Evolutionary conservation across 1,140 invertebrate species (phyloP), one percentile per base, ranked within the genome.

Genomic region (Callitettix versicolor): DNA sequence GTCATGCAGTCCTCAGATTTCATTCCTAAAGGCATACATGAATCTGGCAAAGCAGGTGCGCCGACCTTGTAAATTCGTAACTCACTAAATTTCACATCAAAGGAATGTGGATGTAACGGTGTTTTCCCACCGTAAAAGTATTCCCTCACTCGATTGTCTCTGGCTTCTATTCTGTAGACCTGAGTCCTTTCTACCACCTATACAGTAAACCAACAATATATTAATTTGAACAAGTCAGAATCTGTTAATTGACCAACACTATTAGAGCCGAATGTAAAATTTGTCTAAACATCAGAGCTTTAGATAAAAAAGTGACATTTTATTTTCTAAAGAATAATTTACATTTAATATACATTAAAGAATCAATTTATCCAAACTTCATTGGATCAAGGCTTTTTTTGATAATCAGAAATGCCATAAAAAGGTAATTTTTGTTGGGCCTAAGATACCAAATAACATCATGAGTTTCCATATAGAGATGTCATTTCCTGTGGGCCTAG

Each of bases 1-100:
- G 91, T 95, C 62, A 88, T 76, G 68, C 91, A 91, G 70, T 98
- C 93, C 65, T 92, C 86, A 0, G 84, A 79, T 66, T 91, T 91
- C 89, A 96, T 95, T 22, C 94, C 94, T 40, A 96, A 75, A 7
- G 95, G 95, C 79, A 98, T 84, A 66, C 91, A 95, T 1, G 92
- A 95, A 64, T 91, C 91, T 1, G 94, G 94, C 43, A 98, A 69
- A 2, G 88, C 79, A 0, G 93, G 91, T 0, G 91, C 90, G 22
- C 94, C 95, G 65, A 98, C 92, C 79, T 97, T 97, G 67, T 85
- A 97, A 17, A 98, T 81, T 63, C 86, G 87, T 0, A 95, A 77
- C 60, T 96, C 91, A 14, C 76, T 76, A 73, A 88, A 93, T 68
- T 88, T 84, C 0, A 95, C 81, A 69, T 94, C 90, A 69, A 93